Evolutionary conservation across 1,140 invertebrate species (phyloP).

Genomic region (Drosophila punjabiensis): DNA sequence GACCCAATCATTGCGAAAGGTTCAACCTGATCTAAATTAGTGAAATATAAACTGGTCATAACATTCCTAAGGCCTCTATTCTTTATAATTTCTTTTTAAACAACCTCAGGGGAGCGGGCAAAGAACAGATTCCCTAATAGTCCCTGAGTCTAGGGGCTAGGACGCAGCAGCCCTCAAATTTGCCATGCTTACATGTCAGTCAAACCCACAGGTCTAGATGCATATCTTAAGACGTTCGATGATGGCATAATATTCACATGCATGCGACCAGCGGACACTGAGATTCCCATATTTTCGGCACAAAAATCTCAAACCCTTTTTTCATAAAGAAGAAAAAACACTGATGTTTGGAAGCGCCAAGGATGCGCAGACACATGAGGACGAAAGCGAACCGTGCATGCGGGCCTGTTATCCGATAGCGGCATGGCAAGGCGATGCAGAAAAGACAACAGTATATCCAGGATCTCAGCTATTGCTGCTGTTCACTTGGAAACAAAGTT

Average conservation of each 20-base stretch:
- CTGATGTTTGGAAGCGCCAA: constrained; percentile 70
- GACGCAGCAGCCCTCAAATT: constrained; percentile 40
- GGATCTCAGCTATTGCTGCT: constrained; percentile 47
- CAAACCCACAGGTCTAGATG: constrained; percentile 66
- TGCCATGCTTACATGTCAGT: constrained; percentile 59
- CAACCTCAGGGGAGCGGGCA: not conserved
- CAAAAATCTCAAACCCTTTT: constrained; percentile 73
- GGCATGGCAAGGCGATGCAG: constrained; percentile 42
- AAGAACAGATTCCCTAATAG: constrained; percentile 7
- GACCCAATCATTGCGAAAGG: not conserved
- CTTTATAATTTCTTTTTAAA: not conserved
- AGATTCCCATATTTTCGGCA: constrained; percentile 65
- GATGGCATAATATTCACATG: constrained; percentile 70
- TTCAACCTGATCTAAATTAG: not conserved
- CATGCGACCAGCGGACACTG: constrained; percentile 51
- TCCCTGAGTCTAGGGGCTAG: constrained; percentile 24
- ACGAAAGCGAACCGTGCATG: constrained; percentile 72
- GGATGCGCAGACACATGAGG: constrained; percentile 54
- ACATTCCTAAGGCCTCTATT: not conserved
- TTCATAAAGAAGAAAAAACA: constrained; percentile 55
- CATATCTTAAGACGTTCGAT: constrained; percentile 69
- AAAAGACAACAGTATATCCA: constrained; percentile 25
- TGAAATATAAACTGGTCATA: not conserved
- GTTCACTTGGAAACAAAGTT: constrained; percentile 77
- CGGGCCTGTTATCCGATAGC: constrained; percentile 82